Conservation (phyloP, 2,888 invertebrate genomes). For the Drosophila mimetica region DNA sequence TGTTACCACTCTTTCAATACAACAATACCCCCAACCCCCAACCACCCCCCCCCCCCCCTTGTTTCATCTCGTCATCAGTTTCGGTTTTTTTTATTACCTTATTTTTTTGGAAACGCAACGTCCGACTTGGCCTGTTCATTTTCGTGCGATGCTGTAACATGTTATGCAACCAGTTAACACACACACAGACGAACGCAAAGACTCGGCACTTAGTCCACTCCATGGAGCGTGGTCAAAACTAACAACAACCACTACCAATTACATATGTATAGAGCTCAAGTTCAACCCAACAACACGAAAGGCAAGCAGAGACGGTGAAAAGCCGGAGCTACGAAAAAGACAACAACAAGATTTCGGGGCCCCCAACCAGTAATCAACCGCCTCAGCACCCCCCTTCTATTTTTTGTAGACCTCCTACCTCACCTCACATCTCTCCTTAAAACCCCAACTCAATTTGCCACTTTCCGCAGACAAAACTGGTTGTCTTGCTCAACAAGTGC, state of each 20-base stretch:
- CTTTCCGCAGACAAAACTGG: slow-evolving; percentile 25
- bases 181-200: slow-evolving; percentile 50
- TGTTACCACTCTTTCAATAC: slow-evolving; percentile 1
- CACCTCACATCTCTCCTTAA: neutral
- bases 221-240: slow-evolving; percentile 52
- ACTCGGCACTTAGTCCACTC: slow-evolving; percentile 35
- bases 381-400: slow-evolving; percentile 2
- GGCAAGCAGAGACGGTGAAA: slow-evolving; percentile 17
- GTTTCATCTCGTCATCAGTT: slow-evolving; percentile 72
- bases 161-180: slow-evolving; percentile 79
- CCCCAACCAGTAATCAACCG: slow-evolving; percentile 37
- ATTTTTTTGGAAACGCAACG: slow-evolving; percentile 47
- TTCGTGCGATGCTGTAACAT: slow-evolving; percentile 82
- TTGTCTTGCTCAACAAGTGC: slow-evolving; percentile 38
- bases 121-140: slow-evolving; percentile 53
- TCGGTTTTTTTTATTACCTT: slow-evolving; percentile 59
- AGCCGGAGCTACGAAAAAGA: slow-evolving; percentile 38
- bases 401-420: no score
- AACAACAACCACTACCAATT: slow-evolving; percentile 57
- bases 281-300: slow-evolving; percentile 69
- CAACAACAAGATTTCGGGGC: slow-evolving; percentile 54
- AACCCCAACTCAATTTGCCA: slow-evolving; percentile 15
- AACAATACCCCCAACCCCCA: no score
- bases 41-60: slow-evolving; percentile 5
- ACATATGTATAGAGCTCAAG: slow-evolving; percentile 78